Evolutionary conservation across 1,140 invertebrate genomes (phyloP), one percentile per base, ranked within the genome.

Genomic region (Megathymus violae): DNA sequence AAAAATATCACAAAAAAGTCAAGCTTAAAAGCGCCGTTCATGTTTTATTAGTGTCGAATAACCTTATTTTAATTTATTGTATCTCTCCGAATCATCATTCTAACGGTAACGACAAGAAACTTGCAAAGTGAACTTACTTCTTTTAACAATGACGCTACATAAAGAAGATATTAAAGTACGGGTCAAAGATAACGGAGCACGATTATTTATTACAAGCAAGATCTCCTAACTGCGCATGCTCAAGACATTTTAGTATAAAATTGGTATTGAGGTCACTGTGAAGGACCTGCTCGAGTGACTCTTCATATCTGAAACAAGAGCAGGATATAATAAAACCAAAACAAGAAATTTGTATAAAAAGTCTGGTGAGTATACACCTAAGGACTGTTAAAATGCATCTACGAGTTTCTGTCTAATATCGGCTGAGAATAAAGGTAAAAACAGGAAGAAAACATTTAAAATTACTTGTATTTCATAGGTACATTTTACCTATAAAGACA

Each of bases 81-180:
- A 59, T 46, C 54, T 59, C 34, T 16, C 34, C 34, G n/a, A 36
- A 46, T 34, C 25, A 59, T 59, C 52, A 31, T 31, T 13, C 9
- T 59, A 59, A 59, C 54, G 43, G 54, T 59, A 59, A 59, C 54
- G 25, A 59, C 11, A 41, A 41, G 38, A 15, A 46, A 59, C 14
- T 46, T 46, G 46, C 27, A 27, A 48, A n/a, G 4, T 36, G 54
- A 46, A 46, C 41, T 59, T 44, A 36, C 41, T 58, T 58, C 40
- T 34, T 10, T 46, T 15, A 58, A 58, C 54, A 27, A 58, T 58
- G 44, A 58, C 25, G 40, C 38, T 58, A 19, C 44, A 58, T 43
- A 36, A 36, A 36, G 15, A 27, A 52, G 50, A 34, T 58, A 58
- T 58, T 17, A 58, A 58, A 58, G 22, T 46, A 36, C 52, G 31